Conservation (phyloP, 2,888 invertebrate species). For the Plebejus melissa region DNA sequence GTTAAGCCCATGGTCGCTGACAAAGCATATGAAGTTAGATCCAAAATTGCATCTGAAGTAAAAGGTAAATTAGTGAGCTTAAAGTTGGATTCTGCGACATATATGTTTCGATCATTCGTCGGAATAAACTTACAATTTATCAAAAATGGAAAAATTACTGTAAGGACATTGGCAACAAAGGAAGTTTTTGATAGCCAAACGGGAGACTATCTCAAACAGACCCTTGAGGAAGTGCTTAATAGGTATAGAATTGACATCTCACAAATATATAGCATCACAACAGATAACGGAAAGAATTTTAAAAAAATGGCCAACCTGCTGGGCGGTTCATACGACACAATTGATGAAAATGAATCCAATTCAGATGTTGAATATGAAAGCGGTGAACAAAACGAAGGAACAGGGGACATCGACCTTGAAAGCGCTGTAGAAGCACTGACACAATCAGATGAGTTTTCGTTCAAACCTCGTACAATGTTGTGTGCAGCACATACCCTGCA, state of each 20-base stretch:
- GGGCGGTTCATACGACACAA: conserved; percentile 3
- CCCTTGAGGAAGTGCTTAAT: conserved; percentile 8
- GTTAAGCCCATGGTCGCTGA: conserved; percentile 14
- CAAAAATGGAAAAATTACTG: conserved; percentile 17
- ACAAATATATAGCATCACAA: conserved; percentile 25
- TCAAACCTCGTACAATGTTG: conserved; percentile 7
- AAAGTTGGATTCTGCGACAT: conserved; percentile 23
- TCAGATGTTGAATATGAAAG: conserved; percentile 10
- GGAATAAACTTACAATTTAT: conserved; percentile 23
- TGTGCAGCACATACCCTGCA: conserved; percentile 27
- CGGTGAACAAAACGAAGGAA: conserved; percentile 22
- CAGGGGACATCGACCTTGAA: too few relatives aligned
- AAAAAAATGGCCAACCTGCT: conserved; percentile 5
- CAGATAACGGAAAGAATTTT: conserved; percentile 24
- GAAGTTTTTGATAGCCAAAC: conserved; percentile 25
- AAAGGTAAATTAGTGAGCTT: conserved; percentile 21
- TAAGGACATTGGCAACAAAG: conserved; percentile 12
- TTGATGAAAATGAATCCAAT: neutral
- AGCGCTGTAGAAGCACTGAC: neutral
- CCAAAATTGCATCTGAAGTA: conserved; percentile 6
- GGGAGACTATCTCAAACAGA: conserved; percentile 16
- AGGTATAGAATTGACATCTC: neutral
- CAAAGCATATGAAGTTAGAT: conserved; percentile 19
- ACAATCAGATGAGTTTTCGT: conserved; percentile 6
- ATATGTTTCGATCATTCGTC: conserved; percentile 3